Evolutionary conservation across 2,888 invertebrate species (phyloP).

Genomic region (Caradrina kadenii): DNA sequence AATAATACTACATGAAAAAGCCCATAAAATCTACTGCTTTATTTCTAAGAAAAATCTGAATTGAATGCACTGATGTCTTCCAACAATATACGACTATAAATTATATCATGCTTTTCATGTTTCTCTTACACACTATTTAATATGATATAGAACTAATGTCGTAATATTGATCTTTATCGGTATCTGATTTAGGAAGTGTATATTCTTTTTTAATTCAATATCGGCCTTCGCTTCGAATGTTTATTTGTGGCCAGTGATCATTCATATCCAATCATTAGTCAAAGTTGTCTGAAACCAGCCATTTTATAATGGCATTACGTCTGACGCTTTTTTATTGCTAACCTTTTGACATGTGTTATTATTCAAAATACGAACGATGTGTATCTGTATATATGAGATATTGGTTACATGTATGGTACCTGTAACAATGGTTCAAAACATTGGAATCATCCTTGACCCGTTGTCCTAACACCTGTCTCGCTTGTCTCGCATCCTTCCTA

Average conservation of each 20-base stretch:
- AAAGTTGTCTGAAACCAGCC: constrained; percentile 34
- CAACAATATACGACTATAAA: constrained; percentile 36
- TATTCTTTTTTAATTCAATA: constrained; percentile 38
- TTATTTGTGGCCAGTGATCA: constrained; percentile 36
- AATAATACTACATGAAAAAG: constrained; percentile 52
- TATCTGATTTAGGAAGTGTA: constrained; percentile 37
- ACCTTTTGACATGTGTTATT: constrained; percentile 43
- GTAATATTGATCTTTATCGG: constrained; percentile 38
- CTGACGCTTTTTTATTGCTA: constrained; percentile 33
- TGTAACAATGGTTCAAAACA: constrained; percentile 59
- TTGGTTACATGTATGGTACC: constrained; percentile 35
- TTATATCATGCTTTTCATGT: constrained; percentile 32
- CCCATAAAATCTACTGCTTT: constrained; percentile 28
- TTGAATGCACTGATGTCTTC: constrained; percentile 52
- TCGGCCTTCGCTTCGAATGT: constrained; percentile 34
- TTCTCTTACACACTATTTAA: constrained; percentile 22
- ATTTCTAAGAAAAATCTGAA: constrained; percentile 44
- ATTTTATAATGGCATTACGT: constrained; percentile 34
- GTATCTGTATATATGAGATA: constrained; percentile 33
- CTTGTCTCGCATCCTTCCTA: constrained; percentile 71
- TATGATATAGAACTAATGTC: constrained; percentile 24
- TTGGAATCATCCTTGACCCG: constrained; percentile 75
- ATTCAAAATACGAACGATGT: constrained; percentile 29
- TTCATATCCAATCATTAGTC: constrained; percentile 42
- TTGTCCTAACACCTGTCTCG: constrained; percentile 71